phyloP scores from a whole-genome alignment of 2,113 vertebrate genomes.

The Gnathonemus echidnorhynchus region DNA sequence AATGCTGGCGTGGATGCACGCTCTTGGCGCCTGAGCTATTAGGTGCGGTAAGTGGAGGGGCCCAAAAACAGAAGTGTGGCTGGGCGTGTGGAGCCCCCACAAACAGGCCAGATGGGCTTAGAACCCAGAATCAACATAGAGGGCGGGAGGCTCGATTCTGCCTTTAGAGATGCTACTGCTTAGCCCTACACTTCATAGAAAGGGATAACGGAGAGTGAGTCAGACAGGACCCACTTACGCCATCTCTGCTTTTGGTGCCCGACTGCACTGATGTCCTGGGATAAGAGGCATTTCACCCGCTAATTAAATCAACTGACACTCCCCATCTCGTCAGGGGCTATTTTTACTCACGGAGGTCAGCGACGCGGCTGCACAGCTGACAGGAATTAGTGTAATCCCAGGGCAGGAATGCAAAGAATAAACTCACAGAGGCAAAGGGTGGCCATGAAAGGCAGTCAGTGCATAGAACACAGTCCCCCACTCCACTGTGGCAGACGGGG shows the following conservation, averaged over 20 bases:
- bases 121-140: background rate
- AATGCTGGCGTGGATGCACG: background rate
- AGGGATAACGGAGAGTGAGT: too few relatives aligned
- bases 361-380: background rate
- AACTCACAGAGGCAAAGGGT: background rate
- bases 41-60: background rate
- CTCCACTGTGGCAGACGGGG: background rate
- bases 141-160: background rate
- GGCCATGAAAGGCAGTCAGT: background rate
- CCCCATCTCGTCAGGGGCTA: background rate
- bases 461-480: background rate
- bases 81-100: background rate
- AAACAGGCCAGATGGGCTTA: background rate
- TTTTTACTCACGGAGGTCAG: background rate
- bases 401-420: background rate
- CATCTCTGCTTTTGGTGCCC: background rate
- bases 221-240: background rate
- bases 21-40: background rate
- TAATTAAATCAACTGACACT: background rate
- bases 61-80: background rate
- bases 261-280: background rate
- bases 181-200: background rate
- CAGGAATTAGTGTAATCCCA: conserved; percentile 7
- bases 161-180: background rate
- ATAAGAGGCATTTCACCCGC: background rate